Percentiles rank a stretch among this genome's conserved stretches.
Evolutionary conservation across 2,888 invertebrate genomes (phyloP).

Genomic region (Isotomurus palustris): DNA sequence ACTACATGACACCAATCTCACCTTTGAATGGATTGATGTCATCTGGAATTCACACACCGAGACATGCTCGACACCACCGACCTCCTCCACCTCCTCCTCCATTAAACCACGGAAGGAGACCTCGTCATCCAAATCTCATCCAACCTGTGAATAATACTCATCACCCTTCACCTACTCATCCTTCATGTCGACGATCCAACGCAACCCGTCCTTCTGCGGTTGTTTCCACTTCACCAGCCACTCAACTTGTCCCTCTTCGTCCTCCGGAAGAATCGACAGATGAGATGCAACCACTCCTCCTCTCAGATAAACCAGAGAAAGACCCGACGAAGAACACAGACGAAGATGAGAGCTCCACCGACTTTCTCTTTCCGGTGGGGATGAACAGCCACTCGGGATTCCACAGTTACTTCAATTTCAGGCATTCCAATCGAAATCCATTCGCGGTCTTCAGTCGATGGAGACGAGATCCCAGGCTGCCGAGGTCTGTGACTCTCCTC

Average conservation of each 20-base stretch:
- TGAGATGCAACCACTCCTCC: constrained; percentile 17
- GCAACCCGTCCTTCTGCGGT: background rate
- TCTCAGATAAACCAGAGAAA: background rate
- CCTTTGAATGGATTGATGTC: background rate
- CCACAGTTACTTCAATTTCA: background rate
- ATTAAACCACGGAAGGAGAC: background rate
- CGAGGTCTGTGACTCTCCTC: constrained; percentile 37
- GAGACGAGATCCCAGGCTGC: constrained; percentile 16
- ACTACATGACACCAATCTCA: constrained; percentile 52
- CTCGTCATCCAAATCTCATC: constrained; percentile 15
- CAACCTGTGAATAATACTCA: background rate
- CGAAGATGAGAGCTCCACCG: too few species aligned
- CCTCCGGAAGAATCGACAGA: constrained; percentile 13
- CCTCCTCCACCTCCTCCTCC: background rate
- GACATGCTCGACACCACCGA: background rate
- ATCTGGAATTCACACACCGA: constrained; percentile 7
- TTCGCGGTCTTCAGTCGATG: background rate
- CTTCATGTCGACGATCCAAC: background rate
- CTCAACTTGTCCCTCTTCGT: constrained; percentile 13
- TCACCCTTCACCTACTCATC: constrained; percentile 11
- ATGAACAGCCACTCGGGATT: too few species aligned
- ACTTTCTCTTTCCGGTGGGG: too few species aligned
- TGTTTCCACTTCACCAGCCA: background rate
- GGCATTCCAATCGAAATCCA: background rate
- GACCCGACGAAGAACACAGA: too few species aligned